These are phyloP conservation scores for Acanthopleura granulata DNA, from an alignment of 2,888 invertebrate species.

Conservation along the genomic window DNA sequence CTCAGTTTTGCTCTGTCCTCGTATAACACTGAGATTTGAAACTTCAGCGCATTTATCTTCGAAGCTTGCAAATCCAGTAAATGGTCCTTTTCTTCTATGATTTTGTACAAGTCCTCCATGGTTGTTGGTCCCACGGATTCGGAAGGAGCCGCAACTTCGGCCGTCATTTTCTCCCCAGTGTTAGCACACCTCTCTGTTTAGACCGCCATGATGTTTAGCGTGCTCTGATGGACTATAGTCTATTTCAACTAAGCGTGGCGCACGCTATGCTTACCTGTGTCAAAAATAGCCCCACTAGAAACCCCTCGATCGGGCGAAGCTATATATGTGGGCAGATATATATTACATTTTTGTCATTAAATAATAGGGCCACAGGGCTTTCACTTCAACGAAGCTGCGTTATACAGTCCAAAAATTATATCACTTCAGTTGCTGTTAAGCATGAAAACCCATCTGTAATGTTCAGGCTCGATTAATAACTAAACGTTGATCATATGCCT, in stretches of 20 bases:
- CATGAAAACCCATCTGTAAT: too few relatives aligned
- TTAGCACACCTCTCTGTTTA: conserved; percentile 2
- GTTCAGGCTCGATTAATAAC: too few relatives aligned
- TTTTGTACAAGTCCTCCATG: conserved; percentile 24
- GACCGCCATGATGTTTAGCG: conserved; percentile 2
- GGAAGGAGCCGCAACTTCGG: conserved; percentile 14
- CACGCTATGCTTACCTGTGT: too few relatives aligned
- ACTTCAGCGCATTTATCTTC: conserved; percentile 28
- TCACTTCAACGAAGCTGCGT: too few relatives aligned
- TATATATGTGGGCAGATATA: too few relatives aligned
- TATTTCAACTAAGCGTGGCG: neutral
- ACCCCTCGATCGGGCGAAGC: too few relatives aligned
- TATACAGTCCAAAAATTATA: too few relatives aligned
- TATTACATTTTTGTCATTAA: too few relatives aligned
- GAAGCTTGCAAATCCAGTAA: conserved; percentile 27
- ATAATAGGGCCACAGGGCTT: too few relatives aligned
- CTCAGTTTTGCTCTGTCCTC: conserved; percentile 21
- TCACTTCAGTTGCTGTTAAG: too few relatives aligned
- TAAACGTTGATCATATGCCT: too few relatives aligned
- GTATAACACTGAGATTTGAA: conserved; percentile 23
- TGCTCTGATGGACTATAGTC: conserved; percentile 4
- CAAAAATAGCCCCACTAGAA: too few relatives aligned
- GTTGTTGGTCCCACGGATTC: conserved; percentile 3
- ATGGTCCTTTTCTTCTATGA: conserved; percentile 31
- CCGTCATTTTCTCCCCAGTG: conserved; percentile 16